phyloP scores from a whole-genome alignment of 2,888 invertebrate species.

The Nycteola revayana region DNA sequence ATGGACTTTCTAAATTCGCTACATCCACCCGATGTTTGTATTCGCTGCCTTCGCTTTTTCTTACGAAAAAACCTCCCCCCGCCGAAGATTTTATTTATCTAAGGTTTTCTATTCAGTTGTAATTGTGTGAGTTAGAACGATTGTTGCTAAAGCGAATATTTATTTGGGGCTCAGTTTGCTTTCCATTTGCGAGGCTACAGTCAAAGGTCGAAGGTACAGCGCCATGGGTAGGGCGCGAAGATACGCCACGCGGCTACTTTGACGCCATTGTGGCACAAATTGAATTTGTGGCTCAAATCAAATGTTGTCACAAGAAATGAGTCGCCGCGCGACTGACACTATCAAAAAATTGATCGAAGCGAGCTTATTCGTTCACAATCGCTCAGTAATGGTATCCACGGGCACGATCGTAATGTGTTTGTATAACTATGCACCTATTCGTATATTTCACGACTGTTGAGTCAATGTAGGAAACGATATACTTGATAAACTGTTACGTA shows the following conservation, averaged over 20 bases:
- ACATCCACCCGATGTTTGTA: constrained; percentile 73
- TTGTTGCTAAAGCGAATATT: constrained; percentile 80
- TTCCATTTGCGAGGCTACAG: constrained; percentile 46
- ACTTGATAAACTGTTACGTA: too few relatives aligned
- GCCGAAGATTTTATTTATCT: constrained; percentile 78
- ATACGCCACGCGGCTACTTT: constrained; percentile 24
- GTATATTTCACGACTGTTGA: too few relatives aligned
- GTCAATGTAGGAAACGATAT: too few relatives aligned
- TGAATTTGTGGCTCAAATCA: constrained; percentile 74
- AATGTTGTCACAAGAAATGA: constrained; percentile 75
- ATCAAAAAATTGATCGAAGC: constrained; percentile 76
- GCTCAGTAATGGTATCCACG: constrained; percentile 8
- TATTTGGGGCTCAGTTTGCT: constrained; percentile 74
- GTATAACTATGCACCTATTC: too few relatives aligned
- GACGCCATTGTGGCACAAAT: constrained; percentile 68
- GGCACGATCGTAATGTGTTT: too few relatives aligned
- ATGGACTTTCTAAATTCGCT: constrained; percentile 77
- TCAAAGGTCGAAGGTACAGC: too few relatives aligned
- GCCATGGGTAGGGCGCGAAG: constrained; percentile 10
- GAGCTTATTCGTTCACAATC: constrained; percentile 20
- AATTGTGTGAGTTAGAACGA: constrained; percentile 77
- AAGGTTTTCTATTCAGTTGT: constrained; percentile 78
- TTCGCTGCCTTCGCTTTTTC: constrained; percentile 72
- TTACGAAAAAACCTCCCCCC: constrained; percentile 49
- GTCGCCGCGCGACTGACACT: constrained; percentile 70